Base-by-base conservation (phyloP, 2,888 invertebrate genomes). In the Perithous albicinctus region DNA sequence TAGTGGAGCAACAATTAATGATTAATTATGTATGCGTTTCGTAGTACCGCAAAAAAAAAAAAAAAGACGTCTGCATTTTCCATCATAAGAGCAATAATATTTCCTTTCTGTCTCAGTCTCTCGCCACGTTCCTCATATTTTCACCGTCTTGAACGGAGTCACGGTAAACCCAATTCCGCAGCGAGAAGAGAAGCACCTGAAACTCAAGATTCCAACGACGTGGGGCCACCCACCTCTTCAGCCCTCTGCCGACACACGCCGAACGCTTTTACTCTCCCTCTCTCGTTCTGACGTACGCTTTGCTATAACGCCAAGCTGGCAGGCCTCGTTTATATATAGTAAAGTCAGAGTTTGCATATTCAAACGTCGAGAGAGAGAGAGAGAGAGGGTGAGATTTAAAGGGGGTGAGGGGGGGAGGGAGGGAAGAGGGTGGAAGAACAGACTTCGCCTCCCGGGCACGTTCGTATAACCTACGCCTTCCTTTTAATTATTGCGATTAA, bases 401-500 rank as follows among this genome's bases (percentile, higher is more conserved):
- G 18, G 59, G 20, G 67, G 41, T 41, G 61, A 18, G 48, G 32
- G 32, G 48, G 51, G 54, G 64, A 35, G 66, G 41, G 38, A 48
- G 41, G 38, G 66, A 7, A 74, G 20, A 46, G 46, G 41, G 66
- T 38, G 7, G 41, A 59, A 41, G 41, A 77, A 74, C 73, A 80
- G 78, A 80, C 78, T 78, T 84, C 75, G 80, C 83, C 80, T 78
- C 51, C 72, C 72, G 78, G 80, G 70, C 81, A 79, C 76, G 80
- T 83, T 73, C 81, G 81, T 69, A 76, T 64, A 84, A 87, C 84
- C 83, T 86, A 86, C 84, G 82, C 87, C 89, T 89, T 87, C 87
- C 88, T 91, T 91, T 91, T 91, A 91, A 91, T 91, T 91, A 91
- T 91, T 91, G 88, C 89, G 87, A 91, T 91, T 90, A 91, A 91